Conservation (phyloP, 2,888 invertebrate genomes). For the Pachydiplax longipennis region DNA sequence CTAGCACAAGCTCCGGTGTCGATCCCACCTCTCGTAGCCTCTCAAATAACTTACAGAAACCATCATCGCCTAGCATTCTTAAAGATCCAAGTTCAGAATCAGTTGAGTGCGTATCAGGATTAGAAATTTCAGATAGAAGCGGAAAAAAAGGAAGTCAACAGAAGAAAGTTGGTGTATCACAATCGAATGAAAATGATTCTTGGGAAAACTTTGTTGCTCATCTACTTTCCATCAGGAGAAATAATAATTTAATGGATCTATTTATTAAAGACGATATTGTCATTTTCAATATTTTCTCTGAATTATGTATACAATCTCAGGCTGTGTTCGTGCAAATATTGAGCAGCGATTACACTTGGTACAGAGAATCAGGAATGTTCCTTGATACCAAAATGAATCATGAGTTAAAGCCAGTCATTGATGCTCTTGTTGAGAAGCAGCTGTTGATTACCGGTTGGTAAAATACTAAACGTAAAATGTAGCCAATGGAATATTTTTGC, state of each 20-base stretch:
- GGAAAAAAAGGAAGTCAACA: too few species aligned
- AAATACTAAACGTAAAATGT: not conserved
- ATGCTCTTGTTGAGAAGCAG: not conserved
- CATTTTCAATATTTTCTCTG: not conserved
- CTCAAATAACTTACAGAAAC: too few species aligned
- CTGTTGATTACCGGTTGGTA: not conserved
- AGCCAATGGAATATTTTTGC: not conserved
- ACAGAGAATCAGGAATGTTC: not conserved
- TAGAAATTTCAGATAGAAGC: too few species aligned
- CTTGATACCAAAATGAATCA: not conserved
- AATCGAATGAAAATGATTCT: not conserved
- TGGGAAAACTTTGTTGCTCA: not conserved
- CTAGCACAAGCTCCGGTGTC: too few species aligned
- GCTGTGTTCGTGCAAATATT: not conserved
- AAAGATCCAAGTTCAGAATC: not conserved
- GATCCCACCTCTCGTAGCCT: too few species aligned
- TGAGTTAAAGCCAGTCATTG: not conserved
- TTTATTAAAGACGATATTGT: not conserved
- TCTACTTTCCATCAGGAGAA: not conserved
- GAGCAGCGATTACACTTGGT: not conserved
- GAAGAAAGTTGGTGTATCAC: too few species aligned
- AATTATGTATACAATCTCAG: not conserved
- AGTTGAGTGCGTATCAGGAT: not conserved
- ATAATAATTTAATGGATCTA: not conserved
- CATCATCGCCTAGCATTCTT: too few species aligned